Evolutionary conservation across 1,140 invertebrate species (phyloP), one percentile per base, ranked within the genome.

Genomic region (Oncopeltus fasciatus): DNA sequence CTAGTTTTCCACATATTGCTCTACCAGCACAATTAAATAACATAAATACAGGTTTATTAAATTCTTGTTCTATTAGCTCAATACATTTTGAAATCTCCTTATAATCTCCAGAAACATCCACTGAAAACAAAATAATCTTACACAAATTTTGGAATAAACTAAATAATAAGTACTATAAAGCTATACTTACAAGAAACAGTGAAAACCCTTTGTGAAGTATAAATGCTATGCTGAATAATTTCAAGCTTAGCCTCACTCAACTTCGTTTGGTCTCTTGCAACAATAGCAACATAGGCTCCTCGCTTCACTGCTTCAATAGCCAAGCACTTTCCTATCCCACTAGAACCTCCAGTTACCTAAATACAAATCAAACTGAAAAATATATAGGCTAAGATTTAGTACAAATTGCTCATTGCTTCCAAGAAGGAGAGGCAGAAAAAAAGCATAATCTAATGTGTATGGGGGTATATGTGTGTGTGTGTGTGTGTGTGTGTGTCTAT

Each of bases 1-100:
- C 92, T 70, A 97, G 86, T 67, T 80, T 81, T 4, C 85, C 84
- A 72, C 85, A 85, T 61, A 87, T 80, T 51, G 87, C 83, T 68
- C 79, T 78, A 11, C 95, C 95, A 56, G 94, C 95, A 78, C 90
- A 95, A 73, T 95, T 95, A 0, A 97, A 77, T 1, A 98, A 74
- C 77, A 95, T 86, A 70, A 86, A 87, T 68, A 97, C 83, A 16
- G 90, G 85, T 1, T 89, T 90, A 60, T 79, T 69, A 53, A 74
- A 71, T 46, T 79, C 74, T 21, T 60, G 27, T 68, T 87, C 82
- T 20, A 88, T 75, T 65, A 80, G 72, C 16, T 69, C 64, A n/a
- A 89, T 71, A 29, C 77, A 75, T 68, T 78, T 75, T 63, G 83
- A 75, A 53, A 92, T 78, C 8, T 70, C 68, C 0, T 82, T 75